Evolutionary conservation across 2,113 vertebrate species (phyloP).

Genomic region (Steatornis caripensis): DNA sequence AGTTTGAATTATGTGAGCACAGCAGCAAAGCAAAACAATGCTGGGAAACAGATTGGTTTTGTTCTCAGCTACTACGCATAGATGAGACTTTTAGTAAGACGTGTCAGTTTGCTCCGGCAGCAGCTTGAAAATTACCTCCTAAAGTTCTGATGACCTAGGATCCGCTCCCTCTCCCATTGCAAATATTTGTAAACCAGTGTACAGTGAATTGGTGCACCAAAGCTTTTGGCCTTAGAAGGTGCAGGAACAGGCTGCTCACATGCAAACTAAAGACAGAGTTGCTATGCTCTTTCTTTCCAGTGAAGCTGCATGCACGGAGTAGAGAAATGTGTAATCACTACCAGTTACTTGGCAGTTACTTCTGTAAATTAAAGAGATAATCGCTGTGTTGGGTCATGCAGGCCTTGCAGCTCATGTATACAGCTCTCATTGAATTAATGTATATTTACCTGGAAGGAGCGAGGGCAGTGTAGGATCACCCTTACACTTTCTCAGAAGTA

Average conservation of each 20-base stretch:
- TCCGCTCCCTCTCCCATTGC: background rate
- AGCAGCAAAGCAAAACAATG: constrained; percentile 42
- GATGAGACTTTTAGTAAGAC: background rate
- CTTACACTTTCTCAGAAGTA: background rate
- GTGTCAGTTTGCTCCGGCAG: background rate
- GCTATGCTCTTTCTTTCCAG: constrained; percentile 6
- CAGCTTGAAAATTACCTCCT: background rate
- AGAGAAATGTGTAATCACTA: constrained; percentile 26
- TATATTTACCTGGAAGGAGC: background rate
- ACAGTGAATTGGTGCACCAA: background rate
- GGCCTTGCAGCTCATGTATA: background rate
- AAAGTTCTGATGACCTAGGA: background rate
- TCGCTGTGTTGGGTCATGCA: fast-evolving
- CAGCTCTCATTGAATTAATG: background rate
- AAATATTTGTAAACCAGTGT: background rate
- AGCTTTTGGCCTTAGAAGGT: background rate
- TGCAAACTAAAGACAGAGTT: background rate
- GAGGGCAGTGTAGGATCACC: background rate
- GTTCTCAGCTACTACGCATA: background rate
- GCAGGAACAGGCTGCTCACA: background rate
- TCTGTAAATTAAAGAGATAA: constrained; percentile 2
- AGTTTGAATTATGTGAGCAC: constrained; percentile 6
- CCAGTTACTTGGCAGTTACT: constrained; percentile 21
- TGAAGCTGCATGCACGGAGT: background rate
- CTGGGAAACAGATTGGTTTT: constrained; percentile 34